Conservation (phyloP, 2,797 vertebrate species). For the Triplophysa bombifrons region DNA sequence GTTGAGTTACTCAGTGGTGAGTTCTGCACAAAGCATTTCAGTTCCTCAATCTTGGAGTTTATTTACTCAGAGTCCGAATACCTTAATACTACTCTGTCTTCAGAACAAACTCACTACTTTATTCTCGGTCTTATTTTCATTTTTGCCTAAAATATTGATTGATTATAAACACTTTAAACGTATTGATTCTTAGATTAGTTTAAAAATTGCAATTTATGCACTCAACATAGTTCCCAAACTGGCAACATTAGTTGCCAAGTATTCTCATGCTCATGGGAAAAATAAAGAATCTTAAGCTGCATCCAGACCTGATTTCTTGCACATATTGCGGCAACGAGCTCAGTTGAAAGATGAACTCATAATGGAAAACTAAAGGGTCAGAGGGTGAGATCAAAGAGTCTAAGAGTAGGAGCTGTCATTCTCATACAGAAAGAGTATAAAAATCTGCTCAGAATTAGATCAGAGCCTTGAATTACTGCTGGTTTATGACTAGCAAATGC, state of each 20-base stretch:
- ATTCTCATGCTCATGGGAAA: not conserved
- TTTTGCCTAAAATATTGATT: not conserved
- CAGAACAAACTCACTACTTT: not conserved
- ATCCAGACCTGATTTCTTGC: slow-evolving; percentile 10
- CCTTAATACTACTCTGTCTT: not conserved
- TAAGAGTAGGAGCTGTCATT: slow-evolving; percentile 29
- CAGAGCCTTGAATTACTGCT: slow-evolving; percentile 25
- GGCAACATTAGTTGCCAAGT: not conserved
- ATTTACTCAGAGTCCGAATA: not conserved
- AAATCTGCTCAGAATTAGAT: slow-evolving; percentile 42
- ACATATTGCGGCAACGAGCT: slow-evolving; percentile 17
- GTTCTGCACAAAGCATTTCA: slow-evolving; percentile 52
- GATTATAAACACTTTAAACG: not conserved
- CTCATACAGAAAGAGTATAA: slow-evolving; percentile 21
- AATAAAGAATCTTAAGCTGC: not conserved
- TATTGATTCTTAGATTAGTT: not conserved
- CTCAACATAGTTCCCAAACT: too few relatives aligned
- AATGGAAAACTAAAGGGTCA: slow-evolving; percentile 32
- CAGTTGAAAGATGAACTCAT: slow-evolving; percentile 26
- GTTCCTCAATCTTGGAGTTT: not conserved
- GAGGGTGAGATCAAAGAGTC: slow-evolving; percentile 46
- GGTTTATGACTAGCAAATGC: slow-evolving; percentile 26
- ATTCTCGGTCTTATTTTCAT: too few relatives aligned
- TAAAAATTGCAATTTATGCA: not conserved
- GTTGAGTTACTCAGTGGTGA: slow-evolving; percentile 96